These are phyloP conservation scores for Macrotis lagotis DNA, from an alignment of 2,113 vertebrate species.

Conservation along the genomic window DNA sequence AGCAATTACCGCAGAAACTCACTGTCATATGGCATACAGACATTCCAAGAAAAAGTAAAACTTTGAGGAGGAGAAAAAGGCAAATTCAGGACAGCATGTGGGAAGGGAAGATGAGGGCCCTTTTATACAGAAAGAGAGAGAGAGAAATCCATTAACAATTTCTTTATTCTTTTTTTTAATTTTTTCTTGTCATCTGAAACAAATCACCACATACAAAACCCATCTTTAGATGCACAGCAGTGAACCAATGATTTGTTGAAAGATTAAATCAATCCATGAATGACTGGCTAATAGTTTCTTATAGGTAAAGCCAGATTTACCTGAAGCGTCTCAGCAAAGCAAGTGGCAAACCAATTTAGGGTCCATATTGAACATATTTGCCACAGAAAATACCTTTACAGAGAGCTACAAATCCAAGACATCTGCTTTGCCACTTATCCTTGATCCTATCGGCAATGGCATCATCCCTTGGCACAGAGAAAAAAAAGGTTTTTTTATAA, in stretches of 20 bases:
- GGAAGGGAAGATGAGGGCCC: slow-evolving; percentile 83
- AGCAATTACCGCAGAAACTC: slow-evolving; percentile 85
- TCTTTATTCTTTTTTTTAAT: slow-evolving; percentile 78
- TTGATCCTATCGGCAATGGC: neutral
- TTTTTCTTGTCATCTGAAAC: slow-evolving; percentile 75
- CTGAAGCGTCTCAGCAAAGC: neutral
- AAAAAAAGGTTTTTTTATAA: neutral
- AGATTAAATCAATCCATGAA: neutral
- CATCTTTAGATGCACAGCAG: slow-evolving; percentile 11
- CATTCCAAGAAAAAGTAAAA: slow-evolving; percentile 86
- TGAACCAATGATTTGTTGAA: neutral
- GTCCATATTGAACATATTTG: neutral
- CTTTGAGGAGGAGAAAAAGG: slow-evolving; percentile 84
- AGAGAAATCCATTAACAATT: slow-evolving; percentile 80
- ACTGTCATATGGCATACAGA: slow-evolving; percentile 87
- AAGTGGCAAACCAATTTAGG: neutral
- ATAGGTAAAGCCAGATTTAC: neutral
- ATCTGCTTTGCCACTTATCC: neutral
- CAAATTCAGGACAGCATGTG: slow-evolving; percentile 88
- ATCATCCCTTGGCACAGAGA: neutral
- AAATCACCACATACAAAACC: slow-evolving; percentile 54
- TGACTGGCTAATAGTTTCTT: slow-evolving; percentile 1
- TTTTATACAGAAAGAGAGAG: slow-evolving; percentile 81
- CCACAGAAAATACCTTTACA: neutral
- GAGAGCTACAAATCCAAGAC: neutral